These are phyloP conservation scores for Ptiloglossa arizonensis DNA, from an alignment of 1,140 invertebrate genomes.

Conservation along the genomic window DNA sequence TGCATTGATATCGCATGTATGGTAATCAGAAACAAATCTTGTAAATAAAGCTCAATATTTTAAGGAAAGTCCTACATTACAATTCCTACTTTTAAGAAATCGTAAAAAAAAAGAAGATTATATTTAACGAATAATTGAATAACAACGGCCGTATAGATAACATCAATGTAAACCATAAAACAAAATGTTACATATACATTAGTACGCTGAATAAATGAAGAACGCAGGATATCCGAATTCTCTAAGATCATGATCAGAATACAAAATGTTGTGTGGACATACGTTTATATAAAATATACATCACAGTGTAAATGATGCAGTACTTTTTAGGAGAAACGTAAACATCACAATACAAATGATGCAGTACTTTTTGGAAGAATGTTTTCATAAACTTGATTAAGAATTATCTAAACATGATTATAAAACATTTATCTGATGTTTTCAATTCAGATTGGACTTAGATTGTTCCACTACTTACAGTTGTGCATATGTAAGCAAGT, in stretches of 20 bases:
- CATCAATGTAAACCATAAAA: neutral
- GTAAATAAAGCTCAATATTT: neutral
- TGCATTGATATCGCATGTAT: neutral
- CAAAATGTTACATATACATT: neutral
- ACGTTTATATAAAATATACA: neutral
- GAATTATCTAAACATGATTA: neutral
- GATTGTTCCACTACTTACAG: slow-evolving; percentile 22
- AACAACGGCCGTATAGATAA: neutral
- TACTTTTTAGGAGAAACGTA: neutral
- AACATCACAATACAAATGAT: neutral
- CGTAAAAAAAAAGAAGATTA: neutral
- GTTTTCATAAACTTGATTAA: neutral
- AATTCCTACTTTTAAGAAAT: neutral
- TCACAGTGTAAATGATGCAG: neutral
- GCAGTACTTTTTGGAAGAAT: neutral
- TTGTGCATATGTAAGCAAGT: slow-evolving; percentile 50
- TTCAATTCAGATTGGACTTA: slow-evolving; percentile 8
- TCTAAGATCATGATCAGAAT: neutral
- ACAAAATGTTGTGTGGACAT: neutral
- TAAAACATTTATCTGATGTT: slow-evolving; percentile 2
- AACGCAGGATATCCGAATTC: neutral
- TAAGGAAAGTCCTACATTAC: neutral
- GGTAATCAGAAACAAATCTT: neutral
- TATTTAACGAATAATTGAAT: neutral
- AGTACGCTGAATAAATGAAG: neutral